Percentiles rank a stretch among this genome's conserved stretches.
Conservation (phyloP, 2,888 invertebrate genomes). For the Brachylomia viminalis region DNA sequence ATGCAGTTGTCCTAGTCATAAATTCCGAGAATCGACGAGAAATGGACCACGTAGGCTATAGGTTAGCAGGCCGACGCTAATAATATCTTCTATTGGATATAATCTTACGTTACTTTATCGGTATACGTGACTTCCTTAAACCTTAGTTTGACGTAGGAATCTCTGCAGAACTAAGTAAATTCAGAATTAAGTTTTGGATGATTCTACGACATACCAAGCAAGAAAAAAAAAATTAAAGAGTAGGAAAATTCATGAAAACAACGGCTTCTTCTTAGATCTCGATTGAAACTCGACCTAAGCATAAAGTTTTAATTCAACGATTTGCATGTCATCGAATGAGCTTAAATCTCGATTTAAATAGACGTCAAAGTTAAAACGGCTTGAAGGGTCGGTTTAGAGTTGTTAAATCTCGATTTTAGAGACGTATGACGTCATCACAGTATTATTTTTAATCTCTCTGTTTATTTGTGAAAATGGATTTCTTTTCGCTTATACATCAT, state of each 20-base stretch:
- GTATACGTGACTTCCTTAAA: slow-evolving; percentile 35
- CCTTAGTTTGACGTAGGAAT: neutral
- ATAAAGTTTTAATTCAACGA: no score
- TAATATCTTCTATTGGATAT: slow-evolving; percentile 41
- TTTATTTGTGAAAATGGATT: no score
- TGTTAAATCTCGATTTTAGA: no score
- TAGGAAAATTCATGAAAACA: neutral
- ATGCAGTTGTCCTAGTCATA: slow-evolving; percentile 25
- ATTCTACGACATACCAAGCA: neutral
- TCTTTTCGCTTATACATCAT: no score
- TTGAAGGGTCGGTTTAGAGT: no score
- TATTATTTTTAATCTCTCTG: no score
- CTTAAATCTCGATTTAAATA: no score
- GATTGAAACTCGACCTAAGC: no score
- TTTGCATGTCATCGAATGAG: no score
- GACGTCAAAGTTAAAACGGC: no score
- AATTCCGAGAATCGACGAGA: slow-evolving; percentile 24
- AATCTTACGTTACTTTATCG: slow-evolving; percentile 37
- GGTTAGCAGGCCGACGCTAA: slow-evolving; percentile 32
- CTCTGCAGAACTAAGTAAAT: neutral
- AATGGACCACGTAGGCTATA: slow-evolving; percentile 54
- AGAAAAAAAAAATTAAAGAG: neutral
- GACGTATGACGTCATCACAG: no score
- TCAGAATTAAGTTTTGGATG: neutral
- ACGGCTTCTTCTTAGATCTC: no score